Evolutionary conservation across 2,113 vertebrate genomes (phyloP).

Genomic region (Gallinago media): DNA sequence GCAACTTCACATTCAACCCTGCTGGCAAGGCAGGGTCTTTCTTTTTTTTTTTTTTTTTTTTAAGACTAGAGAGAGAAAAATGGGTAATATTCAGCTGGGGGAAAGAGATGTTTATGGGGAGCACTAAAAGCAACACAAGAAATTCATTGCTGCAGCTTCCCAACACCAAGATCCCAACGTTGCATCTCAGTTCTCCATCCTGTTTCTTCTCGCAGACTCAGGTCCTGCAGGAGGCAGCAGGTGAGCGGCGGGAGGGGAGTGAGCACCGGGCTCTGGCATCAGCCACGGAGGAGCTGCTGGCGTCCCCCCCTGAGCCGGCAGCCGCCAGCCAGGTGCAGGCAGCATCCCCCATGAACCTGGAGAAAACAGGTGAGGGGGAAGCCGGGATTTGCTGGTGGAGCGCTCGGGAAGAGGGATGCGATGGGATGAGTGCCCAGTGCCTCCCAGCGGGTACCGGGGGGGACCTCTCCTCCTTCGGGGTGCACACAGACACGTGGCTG

Average conservation of each 20-base stretch:
- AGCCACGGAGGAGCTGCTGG: not conserved
- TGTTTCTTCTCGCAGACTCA: constrained; percentile 61
- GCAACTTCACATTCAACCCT: not conserved
- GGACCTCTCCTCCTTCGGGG: not conserved
- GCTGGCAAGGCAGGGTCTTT: not conserved
- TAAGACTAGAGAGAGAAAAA: not conserved
- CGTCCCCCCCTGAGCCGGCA: not conserved
- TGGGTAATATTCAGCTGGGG: not conserved
- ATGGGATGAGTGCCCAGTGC: not conserved
- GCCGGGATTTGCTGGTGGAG: rapidly evolving
- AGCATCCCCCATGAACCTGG: constrained; percentile 68
- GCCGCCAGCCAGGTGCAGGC: not conserved
- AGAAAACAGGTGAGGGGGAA: constrained; percentile 70
- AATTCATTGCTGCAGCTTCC: not conserved
- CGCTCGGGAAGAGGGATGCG: rapidly evolving
- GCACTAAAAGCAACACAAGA: not conserved
- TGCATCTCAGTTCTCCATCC: not conserved
- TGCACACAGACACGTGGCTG: rapidly evolving
- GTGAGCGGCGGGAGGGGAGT: not conserved
- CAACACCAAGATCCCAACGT: not conserved
- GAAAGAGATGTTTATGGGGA: not conserved
- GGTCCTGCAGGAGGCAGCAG: constrained; percentile 79
- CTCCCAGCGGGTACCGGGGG: rapidly evolving
- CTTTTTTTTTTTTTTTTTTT: not conserved
- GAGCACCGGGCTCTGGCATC: not conserved